Evolutionary conservation across 2,113 vertebrate species (phyloP).

Genomic region (Electrona antarctica): DNA sequence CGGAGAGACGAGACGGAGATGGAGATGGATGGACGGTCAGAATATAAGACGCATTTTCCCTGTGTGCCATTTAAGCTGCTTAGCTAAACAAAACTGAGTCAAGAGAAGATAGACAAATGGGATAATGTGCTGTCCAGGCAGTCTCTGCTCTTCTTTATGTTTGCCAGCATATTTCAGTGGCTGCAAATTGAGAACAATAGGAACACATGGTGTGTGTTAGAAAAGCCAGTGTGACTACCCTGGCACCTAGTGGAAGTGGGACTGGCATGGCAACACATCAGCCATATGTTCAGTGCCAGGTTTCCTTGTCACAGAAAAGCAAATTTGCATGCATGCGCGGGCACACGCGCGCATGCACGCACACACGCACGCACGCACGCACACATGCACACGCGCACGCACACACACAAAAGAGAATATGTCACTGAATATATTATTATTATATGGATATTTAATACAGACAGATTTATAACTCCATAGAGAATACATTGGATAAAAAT

Average conservation of each 20-base stretch:
- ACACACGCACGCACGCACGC: neutral
- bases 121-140: constrained; percentile 25
- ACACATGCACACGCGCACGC: neutral
- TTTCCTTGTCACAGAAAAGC: constrained; percentile 35
- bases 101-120: constrained; percentile 37
- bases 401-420: constrained; percentile 22
- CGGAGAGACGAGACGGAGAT: constrained; percentile 39
- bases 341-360: neutral
- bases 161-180: constrained; percentile 35
- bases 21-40: constrained; percentile 42
- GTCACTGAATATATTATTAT: constrained; percentile 34
- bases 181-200: constrained; percentile 61
- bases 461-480: constrained; percentile 15
- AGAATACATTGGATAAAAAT: neutral
- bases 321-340: neutral
- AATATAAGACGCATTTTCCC: constrained; percentile 40
- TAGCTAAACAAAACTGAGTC: constrained; percentile 46
- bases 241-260: constrained; percentile 66
- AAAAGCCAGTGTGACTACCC: constrained; percentile 59
- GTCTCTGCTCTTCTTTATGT: constrained; percentile 20
- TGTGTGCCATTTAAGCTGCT: constrained; percentile 54
- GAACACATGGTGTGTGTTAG: constrained; percentile 57
- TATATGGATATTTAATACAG: no score
- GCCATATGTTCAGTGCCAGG: constrained; percentile 65
- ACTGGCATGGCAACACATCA: constrained; percentile 65